Evolutionary conservation across 2,888 invertebrate species (phyloP), one percentile per base, ranked within the genome.

Genomic region (Pollenia amentaria): DNA sequence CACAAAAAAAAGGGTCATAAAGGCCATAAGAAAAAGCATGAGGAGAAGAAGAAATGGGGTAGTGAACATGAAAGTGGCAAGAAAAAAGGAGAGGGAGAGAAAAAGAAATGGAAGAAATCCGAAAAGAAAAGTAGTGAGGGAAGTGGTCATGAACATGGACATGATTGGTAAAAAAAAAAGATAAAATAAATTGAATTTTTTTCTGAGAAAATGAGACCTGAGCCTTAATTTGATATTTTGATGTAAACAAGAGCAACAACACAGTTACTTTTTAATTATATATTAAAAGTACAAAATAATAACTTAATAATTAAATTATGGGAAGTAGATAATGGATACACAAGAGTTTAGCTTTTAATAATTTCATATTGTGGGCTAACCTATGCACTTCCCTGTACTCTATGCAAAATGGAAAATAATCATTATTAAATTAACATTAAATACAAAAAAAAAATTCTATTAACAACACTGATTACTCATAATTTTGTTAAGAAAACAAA

Each of bases 71-170:
- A 96, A 89, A 95, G 96, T 89, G 97, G 95, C 88, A 96, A 97
- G 94, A 97, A 97, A 92, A 97, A 96, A 12, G 96, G 96, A 62
- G 95, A 96, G 90, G 96, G 96, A 86, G 96, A 96, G 89, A 96
- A 97, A 93, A 97, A 97, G 93, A 95, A 97, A 92, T 96, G 96
- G 95, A 96, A 96, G 86, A 92, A 92, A 12, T 92, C 92, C 0
- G 95, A 95, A 90, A 95, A 95, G 89, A 95, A 95, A 91, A 94
- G 94, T 72, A 89, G 88, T 6, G 62, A 72, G 60, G 60, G 44
- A 1, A 60, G 40, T 8, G 84, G 55, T n/a, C 82, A 84, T 40
- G 73, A 60, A 10, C 85, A 88, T 53, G 84, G 57, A 10, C 84
- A 87, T 57, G 86, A 85, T 64, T 88, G 85, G 88, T 88, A 57